phyloP scores from a whole-genome alignment of 2,888 invertebrate genomes.

The Perizoma flavofasciatum region DNA sequence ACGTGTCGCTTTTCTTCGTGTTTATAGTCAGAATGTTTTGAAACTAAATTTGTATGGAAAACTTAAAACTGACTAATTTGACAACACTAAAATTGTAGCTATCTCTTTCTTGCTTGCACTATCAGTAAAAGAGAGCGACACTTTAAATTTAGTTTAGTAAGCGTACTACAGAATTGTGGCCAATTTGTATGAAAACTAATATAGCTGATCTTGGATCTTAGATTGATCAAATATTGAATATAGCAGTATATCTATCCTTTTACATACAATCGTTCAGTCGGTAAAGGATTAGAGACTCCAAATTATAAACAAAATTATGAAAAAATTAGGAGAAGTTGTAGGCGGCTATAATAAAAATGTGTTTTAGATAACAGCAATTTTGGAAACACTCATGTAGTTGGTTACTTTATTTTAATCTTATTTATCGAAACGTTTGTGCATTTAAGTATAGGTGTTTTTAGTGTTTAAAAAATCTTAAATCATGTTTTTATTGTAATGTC shows the following conservation, averaged over 20 bases:
- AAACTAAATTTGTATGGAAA: too few species aligned
- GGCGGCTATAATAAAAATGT: constrained; percentile 23
- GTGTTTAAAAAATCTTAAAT: constrained; percentile 39
- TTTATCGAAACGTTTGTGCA: constrained; percentile 45
- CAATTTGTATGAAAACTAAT: neutral
- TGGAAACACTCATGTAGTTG: constrained; percentile 20
- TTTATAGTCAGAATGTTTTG: too few species aligned
- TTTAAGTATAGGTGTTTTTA: constrained; percentile 49
- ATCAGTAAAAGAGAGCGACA: too few species aligned
- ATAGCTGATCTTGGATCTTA: neutral
- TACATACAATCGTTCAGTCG: constrained; percentile 4
- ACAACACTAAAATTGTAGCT: too few species aligned
- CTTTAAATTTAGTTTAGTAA: too few species aligned
- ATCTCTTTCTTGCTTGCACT: too few species aligned
- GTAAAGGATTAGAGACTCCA: neutral
- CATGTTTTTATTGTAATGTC: constrained; percentile 29
- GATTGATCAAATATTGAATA: constrained; percentile 1
- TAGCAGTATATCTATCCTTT: constrained; percentile 4
- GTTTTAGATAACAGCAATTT: constrained; percentile 11
- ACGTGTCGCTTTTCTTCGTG: too few species aligned
- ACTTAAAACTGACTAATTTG: too few species aligned
- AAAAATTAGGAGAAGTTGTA: constrained; percentile 12
- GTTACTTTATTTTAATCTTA: constrained; percentile 31
- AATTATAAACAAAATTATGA: neutral
- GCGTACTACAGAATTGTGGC: too few species aligned